Base-by-base conservation (phyloP, 1,140 invertebrate genomes). In the Pteromalus puparum region DNA sequence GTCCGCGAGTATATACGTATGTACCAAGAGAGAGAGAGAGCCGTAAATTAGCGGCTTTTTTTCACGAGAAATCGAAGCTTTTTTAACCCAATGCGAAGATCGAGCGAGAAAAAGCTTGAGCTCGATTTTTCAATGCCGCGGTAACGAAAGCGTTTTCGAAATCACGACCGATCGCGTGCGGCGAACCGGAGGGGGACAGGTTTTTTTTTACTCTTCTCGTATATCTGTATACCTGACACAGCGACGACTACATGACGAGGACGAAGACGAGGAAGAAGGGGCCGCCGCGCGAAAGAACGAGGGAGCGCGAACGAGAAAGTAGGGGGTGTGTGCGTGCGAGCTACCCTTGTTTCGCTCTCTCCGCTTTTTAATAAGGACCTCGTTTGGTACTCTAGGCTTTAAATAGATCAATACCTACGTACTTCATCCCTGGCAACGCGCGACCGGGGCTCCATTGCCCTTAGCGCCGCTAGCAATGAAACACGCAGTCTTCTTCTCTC, bases 361-460 rank as follows among this genome's bases (percentile, higher is more conserved):
- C 15, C 88, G 90, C 91, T 92, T 92, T 92, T 92, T 92, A 91
- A 93, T 93, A 93, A 93, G 91, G 91, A 91, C 90, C 91, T 93
- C 92, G 91, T 93, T 93, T 92, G 91, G 90, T 92, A 91, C 91
- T 93, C 91, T 92, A 92, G 91, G 91, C 92, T 92, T 93, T 92
- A 92, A 93, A 93, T 92, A 93, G 91, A 92, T 93, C 92, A 92
- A 92, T 93, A 93, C 92, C 90, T 90, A 90, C 91, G 90, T 90
- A 92, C 90, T 92, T 92, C 90, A 90, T 91, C 91, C 91, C 91
- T 91, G 90, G 91, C 90, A 90, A 91, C 90, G 87, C 53, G 46
- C 15, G 18, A 18, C 21, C 15, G 53, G 15, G 18, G 90, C 90
- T 89, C 89, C 90, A 88, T 87, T 82, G 76, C 86, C 82, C 82